phyloP scores from a whole-genome alignment of 2,113 vertebrate species.

The Sminthopsis crassicaudata region DNA sequence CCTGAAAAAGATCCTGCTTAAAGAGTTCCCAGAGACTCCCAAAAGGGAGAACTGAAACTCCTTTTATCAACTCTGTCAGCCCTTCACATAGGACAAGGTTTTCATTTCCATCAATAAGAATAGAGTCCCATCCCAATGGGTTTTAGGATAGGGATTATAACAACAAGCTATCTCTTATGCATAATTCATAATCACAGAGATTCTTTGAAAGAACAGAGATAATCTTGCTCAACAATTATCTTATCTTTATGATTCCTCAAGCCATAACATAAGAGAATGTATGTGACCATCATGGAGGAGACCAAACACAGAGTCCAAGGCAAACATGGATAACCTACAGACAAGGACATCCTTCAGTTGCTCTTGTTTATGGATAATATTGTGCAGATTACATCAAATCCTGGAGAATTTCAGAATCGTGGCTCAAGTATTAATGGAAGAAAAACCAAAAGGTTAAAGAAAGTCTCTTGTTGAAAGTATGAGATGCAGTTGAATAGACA shows the following conservation, averaged over 20 bases:
- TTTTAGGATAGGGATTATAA: neutral
- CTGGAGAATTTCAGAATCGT: neutral
- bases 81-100: neutral
- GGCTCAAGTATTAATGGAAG: neutral
- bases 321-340: neutral
- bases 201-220: neutral
- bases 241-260: neutral
- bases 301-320: neutral
- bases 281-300: neutral
- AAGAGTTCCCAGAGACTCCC: neutral
- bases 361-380: neutral
- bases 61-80: neutral
- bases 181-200: too few species aligned
- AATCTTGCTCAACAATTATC: neutral
- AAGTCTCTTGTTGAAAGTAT: neutral
- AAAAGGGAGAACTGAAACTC: neutral
- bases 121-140: neutral
- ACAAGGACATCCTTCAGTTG: neutral
- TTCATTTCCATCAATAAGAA: neutral
- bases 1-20: neutral
- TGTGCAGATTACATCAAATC: neutral
- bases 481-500: neutral
- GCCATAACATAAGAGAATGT: neutral
- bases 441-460: neutral
- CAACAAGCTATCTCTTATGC: too few species aligned